Conservation (phyloP, 2,113 vertebrate species). For the Apodemus sylvaticus region DNA sequence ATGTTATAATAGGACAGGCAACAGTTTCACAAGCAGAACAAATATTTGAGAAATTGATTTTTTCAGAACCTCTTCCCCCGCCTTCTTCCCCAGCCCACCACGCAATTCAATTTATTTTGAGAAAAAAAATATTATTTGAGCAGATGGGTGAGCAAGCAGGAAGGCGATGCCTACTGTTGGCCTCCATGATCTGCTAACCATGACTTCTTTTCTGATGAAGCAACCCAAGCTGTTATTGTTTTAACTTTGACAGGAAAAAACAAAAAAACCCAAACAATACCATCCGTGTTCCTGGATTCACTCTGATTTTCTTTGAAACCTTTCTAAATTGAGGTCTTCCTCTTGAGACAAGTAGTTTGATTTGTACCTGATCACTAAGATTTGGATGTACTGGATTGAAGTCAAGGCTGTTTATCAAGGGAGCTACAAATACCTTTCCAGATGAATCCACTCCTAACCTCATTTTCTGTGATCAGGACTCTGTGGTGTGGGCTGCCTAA, state of each 20-base stretch:
- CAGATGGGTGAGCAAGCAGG: slow-evolving; percentile 84
- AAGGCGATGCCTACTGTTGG: slow-evolving; percentile 27
- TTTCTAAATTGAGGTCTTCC: background rate
- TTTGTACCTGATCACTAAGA: background rate
- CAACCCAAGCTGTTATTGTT: background rate
- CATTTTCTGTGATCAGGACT: slow-evolving; percentile 64
- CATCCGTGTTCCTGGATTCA: background rate
- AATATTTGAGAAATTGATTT: slow-evolving; percentile 71
- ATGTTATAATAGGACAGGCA: slow-evolving; percentile 63
- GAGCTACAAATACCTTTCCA: slow-evolving; percentile 62
- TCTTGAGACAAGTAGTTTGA: background rate
- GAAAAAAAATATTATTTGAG: slow-evolving; percentile 73
- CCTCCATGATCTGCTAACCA: slow-evolving; percentile 20
- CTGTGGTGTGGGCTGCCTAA: slow-evolving; percentile 11
- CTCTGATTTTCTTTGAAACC: background rate
- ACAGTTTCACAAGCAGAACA: slow-evolving; percentile 61
- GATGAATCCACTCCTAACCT: slow-evolving; percentile 60
- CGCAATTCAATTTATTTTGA: slow-evolving; percentile 73
- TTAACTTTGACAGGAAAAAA: background rate
- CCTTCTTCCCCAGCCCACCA: background rate
- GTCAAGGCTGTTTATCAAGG: background rate
- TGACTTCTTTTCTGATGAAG: slow-evolving; percentile 23
- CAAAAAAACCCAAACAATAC: background rate
- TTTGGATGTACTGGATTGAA: background rate
- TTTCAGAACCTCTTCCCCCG: slow-evolving; percentile 50